Conservation (phyloP, 2,888 invertebrate genomes). For the Folsomia manolachei region DNA sequence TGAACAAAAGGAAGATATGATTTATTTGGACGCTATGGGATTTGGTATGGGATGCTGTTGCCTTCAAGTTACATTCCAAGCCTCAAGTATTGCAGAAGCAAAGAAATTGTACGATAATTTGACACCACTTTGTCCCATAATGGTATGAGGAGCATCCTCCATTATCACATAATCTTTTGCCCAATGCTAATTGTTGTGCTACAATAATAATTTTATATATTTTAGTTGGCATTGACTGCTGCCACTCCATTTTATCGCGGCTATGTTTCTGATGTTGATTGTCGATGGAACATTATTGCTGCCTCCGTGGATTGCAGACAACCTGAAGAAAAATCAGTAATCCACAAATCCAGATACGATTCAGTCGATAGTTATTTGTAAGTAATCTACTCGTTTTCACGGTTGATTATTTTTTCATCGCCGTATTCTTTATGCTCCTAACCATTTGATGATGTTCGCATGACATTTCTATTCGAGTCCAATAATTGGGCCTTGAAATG, state of each 20-base stretch:
- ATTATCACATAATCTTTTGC: too few species aligned
- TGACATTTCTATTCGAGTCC: too few species aligned
- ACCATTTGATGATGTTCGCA: too few species aligned
- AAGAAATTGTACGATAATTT: constrained; percentile 94
- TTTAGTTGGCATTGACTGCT: constrained; percentile 58
- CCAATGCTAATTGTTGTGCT: neutral
- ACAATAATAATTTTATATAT: neutral
- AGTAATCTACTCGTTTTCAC: constrained; percentile 9
- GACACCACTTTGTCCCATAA: constrained; percentile 92
- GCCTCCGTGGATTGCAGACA: constrained; percentile 94
- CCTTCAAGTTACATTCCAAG: constrained; percentile 92
- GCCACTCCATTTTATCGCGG: constrained; percentile 94
- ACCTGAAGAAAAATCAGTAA: constrained; percentile 76
- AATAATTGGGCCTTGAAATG: neutral
- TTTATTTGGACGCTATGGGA: constrained; percentile 99
- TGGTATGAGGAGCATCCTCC: constrained; percentile 61
- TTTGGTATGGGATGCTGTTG: constrained; percentile 99
- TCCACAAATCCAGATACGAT: constrained; percentile 88
- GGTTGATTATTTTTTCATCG: too few species aligned
- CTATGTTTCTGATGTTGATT: constrained; percentile 90
- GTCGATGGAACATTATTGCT: constrained; percentile 96
- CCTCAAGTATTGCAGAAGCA: constrained; percentile 94
- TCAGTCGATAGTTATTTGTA: constrained; percentile 97
- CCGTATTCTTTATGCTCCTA: too few species aligned
- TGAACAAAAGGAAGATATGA: constrained; percentile 74